Evolutionary conservation across 2,888 invertebrate genomes (phyloP).

Genomic region (Platycnemis pennipes): DNA sequence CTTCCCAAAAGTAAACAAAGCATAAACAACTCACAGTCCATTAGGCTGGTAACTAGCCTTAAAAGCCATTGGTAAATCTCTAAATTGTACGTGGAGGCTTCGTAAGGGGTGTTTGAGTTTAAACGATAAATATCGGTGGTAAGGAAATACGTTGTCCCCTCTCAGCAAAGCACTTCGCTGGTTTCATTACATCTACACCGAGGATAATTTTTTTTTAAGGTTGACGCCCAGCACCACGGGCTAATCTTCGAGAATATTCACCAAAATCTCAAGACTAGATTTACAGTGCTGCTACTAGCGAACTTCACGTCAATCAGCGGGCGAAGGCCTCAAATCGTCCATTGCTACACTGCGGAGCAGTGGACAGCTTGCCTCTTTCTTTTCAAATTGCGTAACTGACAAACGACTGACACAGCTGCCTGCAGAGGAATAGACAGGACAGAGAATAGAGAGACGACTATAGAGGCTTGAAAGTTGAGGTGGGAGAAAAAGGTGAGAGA

Average conservation of each 20-base stretch:
- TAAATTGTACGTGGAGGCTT: not conserved
- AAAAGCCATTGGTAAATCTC: not conserved
- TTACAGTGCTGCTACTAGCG: too few species aligned
- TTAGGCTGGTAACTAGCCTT: not conserved
- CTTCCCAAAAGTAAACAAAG: not conserved
- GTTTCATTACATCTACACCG: not conserved
- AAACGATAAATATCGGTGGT: not conserved
- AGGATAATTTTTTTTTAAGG: not conserved
- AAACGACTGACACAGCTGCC: too few species aligned
- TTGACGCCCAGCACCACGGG: not conserved
- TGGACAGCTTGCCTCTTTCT: too few species aligned
- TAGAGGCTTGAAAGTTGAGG: not conserved
- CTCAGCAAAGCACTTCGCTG: not conserved
- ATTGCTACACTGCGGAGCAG: too few species aligned
- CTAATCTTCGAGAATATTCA: not conserved
- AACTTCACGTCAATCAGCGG: too few species aligned
- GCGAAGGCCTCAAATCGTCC: too few species aligned
- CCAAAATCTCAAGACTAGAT: not conserved
- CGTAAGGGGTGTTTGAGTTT: not conserved
- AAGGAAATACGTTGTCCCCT: not conserved
- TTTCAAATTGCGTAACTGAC: too few species aligned
- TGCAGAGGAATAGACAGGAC: too few species aligned
- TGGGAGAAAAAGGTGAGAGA: not conserved
- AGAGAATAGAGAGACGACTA: too few species aligned
- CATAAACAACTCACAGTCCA: not conserved